Base-by-base conservation (phyloP, 2,113 vertebrate genomes). In the Clarias gariepinus region DNA sequence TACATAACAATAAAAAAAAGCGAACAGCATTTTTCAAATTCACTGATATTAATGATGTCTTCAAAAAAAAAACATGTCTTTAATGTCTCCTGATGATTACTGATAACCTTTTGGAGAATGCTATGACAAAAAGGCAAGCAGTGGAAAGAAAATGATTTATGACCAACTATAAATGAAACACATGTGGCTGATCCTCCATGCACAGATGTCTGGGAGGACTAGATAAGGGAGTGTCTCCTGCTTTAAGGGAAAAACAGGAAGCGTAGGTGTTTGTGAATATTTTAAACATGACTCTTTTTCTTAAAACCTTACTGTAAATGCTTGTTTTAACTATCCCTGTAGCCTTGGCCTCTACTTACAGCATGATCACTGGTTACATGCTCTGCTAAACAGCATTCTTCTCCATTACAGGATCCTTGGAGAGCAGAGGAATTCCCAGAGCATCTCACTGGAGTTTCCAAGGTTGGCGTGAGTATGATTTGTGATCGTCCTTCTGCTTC, bases 341-440 rank as follows among this genome's bases (percentile, higher is more conserved):
- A 85, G 84, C 57, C 47, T 76, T 87, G 52, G 85, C 88, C 66
- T 86, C 82, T 60, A 86, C 90, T 81, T 85, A 88, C 55, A 69
- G 64, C 61, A 86, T 66, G 66, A 91, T 82, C 89, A 83, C 53
- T 92, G 73, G 87, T 81, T 77, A 84, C 86, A 77, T 58, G 76
- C 60, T 78, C 53, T 21, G 28, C 36, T 60, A 68, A 88, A 77
- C 61, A 9, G 19, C 69, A 79, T 82, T 87, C 81, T 47, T 66
- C 2, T 4, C 88, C 84, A 89, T 88, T 86, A 92, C 87, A 84
- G 88, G 84, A 68, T 47, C 91, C 88, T 87, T 83, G 61, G 41
- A 13, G 19, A 86, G 60, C 74, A 47, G 81, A 88, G 88, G 88
- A 86, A 87, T 61, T 89, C 81, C 83, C 92, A 87, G 85, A 93